Conservation (phyloP, 2,113 vertebrate species). For the Cnemophilus loriae region DNA sequence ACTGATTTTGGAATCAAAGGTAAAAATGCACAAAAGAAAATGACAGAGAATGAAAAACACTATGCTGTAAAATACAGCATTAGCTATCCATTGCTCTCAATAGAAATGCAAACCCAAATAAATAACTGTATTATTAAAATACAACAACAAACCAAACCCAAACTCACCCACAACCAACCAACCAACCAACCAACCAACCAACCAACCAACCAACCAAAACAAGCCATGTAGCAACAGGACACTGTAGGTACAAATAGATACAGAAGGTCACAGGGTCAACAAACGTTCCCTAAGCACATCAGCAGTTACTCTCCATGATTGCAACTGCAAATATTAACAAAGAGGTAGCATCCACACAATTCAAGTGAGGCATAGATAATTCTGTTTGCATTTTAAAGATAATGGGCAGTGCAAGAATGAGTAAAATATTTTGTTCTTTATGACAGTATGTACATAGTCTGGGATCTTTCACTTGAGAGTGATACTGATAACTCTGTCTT, state of each 20-base stretch:
- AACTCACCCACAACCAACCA: background rate
- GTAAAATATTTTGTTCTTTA: background rate
- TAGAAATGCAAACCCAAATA: background rate
- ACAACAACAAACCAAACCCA: background rate
- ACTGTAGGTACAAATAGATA: background rate
- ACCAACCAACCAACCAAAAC: background rate
- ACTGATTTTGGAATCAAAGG: background rate
- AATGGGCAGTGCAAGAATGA: background rate
- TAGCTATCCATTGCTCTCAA: background rate
- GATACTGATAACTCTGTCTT: background rate
- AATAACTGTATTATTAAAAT: background rate
- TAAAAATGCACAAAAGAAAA: background rate
- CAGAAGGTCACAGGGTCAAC: background rate
- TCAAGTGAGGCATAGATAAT: background rate
- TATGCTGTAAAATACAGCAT: background rate
- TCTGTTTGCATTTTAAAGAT: background rate
- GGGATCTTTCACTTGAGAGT: background rate
- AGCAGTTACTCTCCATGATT: background rate
- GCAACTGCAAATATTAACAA: background rate
- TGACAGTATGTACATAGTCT: background rate
- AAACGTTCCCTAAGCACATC: background rate
- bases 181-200: accelerated
- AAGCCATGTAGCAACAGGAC: background rate
- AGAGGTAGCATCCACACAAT: background rate
- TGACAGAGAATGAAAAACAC: background rate